Evolutionary conservation across 2,888 invertebrate species (phyloP).

Genomic region (Aspidiotus destructor): DNA sequence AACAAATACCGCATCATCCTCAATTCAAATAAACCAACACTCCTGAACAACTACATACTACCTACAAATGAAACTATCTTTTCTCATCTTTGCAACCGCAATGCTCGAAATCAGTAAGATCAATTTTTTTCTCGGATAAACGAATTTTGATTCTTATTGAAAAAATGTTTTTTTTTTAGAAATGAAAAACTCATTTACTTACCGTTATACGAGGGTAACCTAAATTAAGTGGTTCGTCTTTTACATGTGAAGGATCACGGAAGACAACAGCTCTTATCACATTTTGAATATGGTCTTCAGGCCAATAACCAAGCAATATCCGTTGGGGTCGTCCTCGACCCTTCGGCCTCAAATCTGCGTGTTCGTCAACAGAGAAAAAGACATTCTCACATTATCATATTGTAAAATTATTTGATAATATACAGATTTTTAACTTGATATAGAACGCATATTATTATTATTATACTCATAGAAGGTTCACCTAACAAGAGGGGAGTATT

Average conservation of each 20-base stretch:
- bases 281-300: conserved; percentile 85
- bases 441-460: too few relatives aligned
- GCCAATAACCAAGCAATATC: conserved; percentile 84
- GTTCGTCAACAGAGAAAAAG: conserved; percentile 24
- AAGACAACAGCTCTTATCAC: conserved; percentile 87
- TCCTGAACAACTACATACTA: too few relatives aligned
- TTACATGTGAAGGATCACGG: conserved; percentile 70
- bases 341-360: conserved; percentile 73
- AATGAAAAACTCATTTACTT: conserved; percentile 40
- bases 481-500: too few relatives aligned
- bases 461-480: too few relatives aligned
- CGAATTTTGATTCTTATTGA: too few relatives aligned
- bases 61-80: too few relatives aligned
- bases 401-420: background rate
- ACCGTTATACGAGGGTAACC: conserved; percentile 54
- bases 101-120: too few relatives aligned
- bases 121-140: too few relatives aligned
- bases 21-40: too few relatives aligned
- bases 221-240: conserved; percentile 57
- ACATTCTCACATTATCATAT: background rate
- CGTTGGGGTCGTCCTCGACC: conserved; percentile 83
- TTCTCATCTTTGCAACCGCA: too few relatives aligned
- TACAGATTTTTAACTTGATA: too few relatives aligned
- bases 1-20: too few relatives aligned
- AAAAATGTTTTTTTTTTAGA: conserved; percentile 23